phyloP scores from a whole-genome alignment of 2,888 invertebrate genomes.

The Parnassius mnemosyne region DNA sequence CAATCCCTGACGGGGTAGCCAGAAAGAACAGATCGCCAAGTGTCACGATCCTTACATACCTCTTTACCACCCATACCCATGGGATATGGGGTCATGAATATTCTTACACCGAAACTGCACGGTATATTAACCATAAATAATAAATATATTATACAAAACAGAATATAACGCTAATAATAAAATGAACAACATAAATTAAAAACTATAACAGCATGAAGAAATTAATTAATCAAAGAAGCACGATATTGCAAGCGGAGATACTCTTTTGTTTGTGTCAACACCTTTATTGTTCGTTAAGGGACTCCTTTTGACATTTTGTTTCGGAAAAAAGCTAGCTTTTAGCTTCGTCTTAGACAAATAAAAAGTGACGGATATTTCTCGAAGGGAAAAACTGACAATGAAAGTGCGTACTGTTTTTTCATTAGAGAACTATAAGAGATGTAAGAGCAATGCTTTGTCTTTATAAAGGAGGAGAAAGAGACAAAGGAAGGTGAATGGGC shows the following conservation, averaged over 20 bases:
- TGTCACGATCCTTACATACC: no score
- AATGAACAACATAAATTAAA: no score
- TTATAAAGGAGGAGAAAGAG: background rate
- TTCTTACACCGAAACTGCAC: no score
- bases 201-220: no score
- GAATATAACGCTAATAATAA: no score
- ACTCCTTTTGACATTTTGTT: background rate
- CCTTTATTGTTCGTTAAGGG: background rate
- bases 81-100: no score
- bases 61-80: no score
- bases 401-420: slow-evolving; percentile 7
- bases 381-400: slow-evolving; percentile 9
- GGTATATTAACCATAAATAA: no score
- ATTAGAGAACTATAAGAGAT: background rate
- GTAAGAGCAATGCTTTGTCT: background rate
- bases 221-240: no score
- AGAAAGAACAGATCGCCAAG: no score
- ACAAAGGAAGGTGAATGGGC: background rate
- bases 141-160: no score
- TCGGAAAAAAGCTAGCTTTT: background rate
- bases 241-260: background rate
- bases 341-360: background rate
- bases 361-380: background rate
- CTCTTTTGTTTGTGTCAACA: background rate
- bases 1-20: no score